A percentile compares a stretch with the other conserved stretches of the same genome.
phyloP scores from a whole-genome alignment of 2,888 invertebrate species.

The Oligia latruncula region DNA sequence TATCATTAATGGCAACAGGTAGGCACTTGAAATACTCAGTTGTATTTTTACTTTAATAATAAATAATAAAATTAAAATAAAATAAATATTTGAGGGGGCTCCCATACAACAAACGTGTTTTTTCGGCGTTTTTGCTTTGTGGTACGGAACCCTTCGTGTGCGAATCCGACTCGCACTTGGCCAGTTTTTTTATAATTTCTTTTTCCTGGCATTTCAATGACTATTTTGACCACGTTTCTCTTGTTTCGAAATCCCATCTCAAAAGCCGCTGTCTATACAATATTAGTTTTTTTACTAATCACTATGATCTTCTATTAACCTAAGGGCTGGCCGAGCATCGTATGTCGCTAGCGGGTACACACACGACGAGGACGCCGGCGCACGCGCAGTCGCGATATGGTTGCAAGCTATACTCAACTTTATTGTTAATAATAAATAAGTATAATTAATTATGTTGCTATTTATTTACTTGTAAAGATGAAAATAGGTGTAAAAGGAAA shows the following conservation, averaged over 20 bases:
- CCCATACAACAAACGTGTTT: too few relatives aligned
- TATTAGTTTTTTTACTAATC: background rate
- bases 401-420: constrained; percentile 86
- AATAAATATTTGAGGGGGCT: too few relatives aligned
- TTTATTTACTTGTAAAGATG: constrained; percentile 10
- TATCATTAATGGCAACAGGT: too few relatives aligned
- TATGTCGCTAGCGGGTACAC: constrained; percentile 91
- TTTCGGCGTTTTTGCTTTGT: too few relatives aligned
- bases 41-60: too few relatives aligned
- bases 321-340: constrained; percentile 93
- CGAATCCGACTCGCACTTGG: too few relatives aligned
- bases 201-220: background rate
- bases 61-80: too few relatives aligned
- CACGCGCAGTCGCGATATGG: constrained; percentile 92
- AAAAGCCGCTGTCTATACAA: background rate
- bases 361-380: constrained; percentile 92
- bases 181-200: too few relatives aligned
- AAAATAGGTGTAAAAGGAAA: constrained; percentile 46
- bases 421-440: constrained; percentile 68
- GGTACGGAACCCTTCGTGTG: too few relatives aligned
- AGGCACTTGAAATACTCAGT: too few relatives aligned
- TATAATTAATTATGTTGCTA: background rate
- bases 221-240: background rate
- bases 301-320: background rate
- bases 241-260: background rate